Evolutionary conservation across 2,888 invertebrate genomes (phyloP), one percentile per base, ranked within the genome.

Genomic region (Onthophagus sagittarius): DNA sequence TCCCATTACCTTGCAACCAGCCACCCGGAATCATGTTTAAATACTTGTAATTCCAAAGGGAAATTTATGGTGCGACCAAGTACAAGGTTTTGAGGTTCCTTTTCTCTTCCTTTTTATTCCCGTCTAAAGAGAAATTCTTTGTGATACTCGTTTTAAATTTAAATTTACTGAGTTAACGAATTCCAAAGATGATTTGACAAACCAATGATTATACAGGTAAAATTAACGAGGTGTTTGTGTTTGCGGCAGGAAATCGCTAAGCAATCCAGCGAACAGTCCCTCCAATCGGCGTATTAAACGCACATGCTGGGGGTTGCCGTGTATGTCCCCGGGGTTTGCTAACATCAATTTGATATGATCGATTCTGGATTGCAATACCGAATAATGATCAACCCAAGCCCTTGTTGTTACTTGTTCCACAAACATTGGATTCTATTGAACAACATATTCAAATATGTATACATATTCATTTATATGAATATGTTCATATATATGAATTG

Each of bases 21-120:
- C 73, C 77, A 75, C 62, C 77, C 70, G 75, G 77, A 77, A 77
- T 73, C 74, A 70, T 67, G 71, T 76, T 76, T 76, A 74, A 76
- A 76, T 76, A 75, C 74, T 77, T 75, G 75, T 75, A 76, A 69
- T 75, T 75, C 72, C 74, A 70, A 69, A 67, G 65, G 72, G 69
- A 74, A 74, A 74, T 72, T 74, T 74, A 73, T 63, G 39, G 73
- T n/a, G n/a, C 67, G 67, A 7, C 31, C 23, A n/a, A 31, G 23
- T 6, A 67, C 15, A n/a, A 32, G 15, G n/a, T 32, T 67, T 23
- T 67, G n/a, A 23, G 67, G 67, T 70, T 70, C 53, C 62, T 13
- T 67, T 62, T 71, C 53, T 14, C n/a, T 14, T 33, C 11, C 70
- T 7, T 53, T 70, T 23, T 23, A 23, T 23, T 23, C 23, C 23